phyloP scores from a whole-genome alignment of 2,113 vertebrate genomes.

The Phylloscopus trochiloides region DNA sequence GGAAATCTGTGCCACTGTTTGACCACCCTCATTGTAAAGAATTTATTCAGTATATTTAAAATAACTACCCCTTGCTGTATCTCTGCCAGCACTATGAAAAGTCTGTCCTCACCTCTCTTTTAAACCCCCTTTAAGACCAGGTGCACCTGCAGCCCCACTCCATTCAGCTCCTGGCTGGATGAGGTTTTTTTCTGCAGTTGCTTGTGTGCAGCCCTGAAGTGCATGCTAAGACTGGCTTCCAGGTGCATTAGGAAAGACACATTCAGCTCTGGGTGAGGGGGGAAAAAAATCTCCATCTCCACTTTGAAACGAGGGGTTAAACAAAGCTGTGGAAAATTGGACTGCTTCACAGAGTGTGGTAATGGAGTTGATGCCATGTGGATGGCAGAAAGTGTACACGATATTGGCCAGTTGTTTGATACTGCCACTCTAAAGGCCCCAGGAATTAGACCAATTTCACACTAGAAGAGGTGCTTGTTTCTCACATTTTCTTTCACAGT shows the following conservation, averaged over 20 bases:
- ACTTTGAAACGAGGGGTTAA: slow-evolving; percentile 32
- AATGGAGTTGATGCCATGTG: slow-evolving; percentile 27
- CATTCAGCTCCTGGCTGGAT: not conserved
- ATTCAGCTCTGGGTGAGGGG: too few species aligned
- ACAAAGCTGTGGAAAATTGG: slow-evolving; percentile 4
- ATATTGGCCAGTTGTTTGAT: slow-evolving; percentile 53
- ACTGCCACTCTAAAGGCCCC: slow-evolving; percentile 47
- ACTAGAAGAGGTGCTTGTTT: slow-evolving; percentile 52
- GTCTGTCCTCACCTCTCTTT: not conserved
- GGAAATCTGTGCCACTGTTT: not conserved
- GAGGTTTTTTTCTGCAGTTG: not conserved
- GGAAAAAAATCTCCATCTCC: not conserved
- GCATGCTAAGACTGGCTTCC: not conserved
- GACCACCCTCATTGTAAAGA: rapidly evolving
- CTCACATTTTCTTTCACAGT: slow-evolving; percentile 66
- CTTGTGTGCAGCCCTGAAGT: not conserved
- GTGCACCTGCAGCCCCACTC: not conserved
- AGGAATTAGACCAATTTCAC: slow-evolving; percentile 66
- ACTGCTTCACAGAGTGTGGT: slow-evolving; percentile 47
- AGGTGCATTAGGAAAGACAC: too few species aligned
- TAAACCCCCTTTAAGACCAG: not conserved
- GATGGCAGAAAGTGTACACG: slow-evolving; percentile 2
- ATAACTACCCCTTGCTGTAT: not conserved
- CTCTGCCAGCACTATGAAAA: not conserved
- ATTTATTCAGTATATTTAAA: not conserved